Conservation (phyloP, 2,888 invertebrate genomes). For the Heliconius hortense region DNA sequence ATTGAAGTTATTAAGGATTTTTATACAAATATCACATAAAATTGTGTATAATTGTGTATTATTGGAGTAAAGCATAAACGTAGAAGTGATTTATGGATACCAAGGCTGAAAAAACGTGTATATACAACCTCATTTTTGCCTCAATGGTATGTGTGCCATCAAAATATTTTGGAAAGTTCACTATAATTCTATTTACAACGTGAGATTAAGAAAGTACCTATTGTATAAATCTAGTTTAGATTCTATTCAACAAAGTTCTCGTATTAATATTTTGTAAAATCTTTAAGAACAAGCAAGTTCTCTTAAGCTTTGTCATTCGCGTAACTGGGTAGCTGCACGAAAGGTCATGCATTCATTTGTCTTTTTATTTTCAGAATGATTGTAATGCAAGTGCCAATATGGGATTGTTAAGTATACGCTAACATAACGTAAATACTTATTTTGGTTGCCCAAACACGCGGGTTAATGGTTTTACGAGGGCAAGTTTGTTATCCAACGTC, state of each 20-base stretch:
- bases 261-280: conserved; percentile 11
- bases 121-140: conserved; percentile 69
- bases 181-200: conserved; percentile 50
- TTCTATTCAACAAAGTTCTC: not conserved
- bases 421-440: conserved; percentile 30
- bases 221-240: conserved; percentile 1
- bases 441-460: conserved; percentile 45
- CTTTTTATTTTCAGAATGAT: conserved; percentile 70
- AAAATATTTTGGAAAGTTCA: conserved; percentile 83
- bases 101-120: conserved; percentile 53
- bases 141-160: conserved; percentile 81
- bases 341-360: conserved; percentile 79
- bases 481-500: conserved; percentile 78
- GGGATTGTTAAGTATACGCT: conserved; percentile 36
- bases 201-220: conserved; percentile 15
- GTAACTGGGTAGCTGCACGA: conserved; percentile 80
- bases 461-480: conserved; percentile 85
- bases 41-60: conserved; percentile 55
- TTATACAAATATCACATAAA: conserved; percentile 64
- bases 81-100: conserved; percentile 66
- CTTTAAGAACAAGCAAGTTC: conserved; percentile 45
- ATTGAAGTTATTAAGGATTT: conserved; percentile 60
- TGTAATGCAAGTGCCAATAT: conserved; percentile 28
- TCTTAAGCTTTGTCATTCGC: conserved; percentile 76
- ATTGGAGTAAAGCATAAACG: conserved; percentile 67